A percentile compares a stretch with the other conserved stretches of the same genome.
phyloP scores from a whole-genome alignment of 2,888 invertebrate species.

The Catocala fraxini region DNA sequence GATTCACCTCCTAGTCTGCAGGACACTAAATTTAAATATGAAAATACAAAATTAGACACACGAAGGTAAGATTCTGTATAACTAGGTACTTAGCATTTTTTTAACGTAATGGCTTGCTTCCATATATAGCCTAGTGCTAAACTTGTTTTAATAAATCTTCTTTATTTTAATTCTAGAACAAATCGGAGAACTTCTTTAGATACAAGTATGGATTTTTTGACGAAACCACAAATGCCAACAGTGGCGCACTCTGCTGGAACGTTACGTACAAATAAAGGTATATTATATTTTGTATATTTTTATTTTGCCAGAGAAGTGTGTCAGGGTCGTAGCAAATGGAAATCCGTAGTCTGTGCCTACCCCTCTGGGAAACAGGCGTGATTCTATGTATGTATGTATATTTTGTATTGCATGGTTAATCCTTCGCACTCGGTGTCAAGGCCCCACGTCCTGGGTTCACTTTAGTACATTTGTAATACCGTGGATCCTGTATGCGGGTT shows the following conservation, averaged over 20 bases:
- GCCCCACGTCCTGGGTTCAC: too few species aligned
- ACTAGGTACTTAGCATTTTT: background rate
- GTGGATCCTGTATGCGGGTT: too few species aligned
- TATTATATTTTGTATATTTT: too few species aligned
- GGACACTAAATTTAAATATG: conserved; percentile 53
- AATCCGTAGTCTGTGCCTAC: too few species aligned
- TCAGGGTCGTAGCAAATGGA: too few species aligned
- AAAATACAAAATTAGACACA: conserved; percentile 60
- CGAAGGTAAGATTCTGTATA: conserved; percentile 56
- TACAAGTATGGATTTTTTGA: conserved; percentile 66
- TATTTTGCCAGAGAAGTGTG: too few species aligned
- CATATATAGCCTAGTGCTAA: too few species aligned
- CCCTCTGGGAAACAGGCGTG: too few species aligned
- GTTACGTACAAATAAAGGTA: conserved; percentile 70
- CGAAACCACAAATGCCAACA: conserved; percentile 65
- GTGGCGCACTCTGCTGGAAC: conserved; percentile 81
- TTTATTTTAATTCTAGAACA: conserved; percentile 57
- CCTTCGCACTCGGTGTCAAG: too few species aligned
- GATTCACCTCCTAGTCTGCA: conserved; percentile 59
- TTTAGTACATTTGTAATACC: too few species aligned
- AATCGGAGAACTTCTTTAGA: conserved; percentile 77
- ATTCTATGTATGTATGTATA: too few species aligned
- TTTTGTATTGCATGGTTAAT: background rate
- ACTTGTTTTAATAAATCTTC: too few species aligned
- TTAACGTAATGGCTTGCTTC: background rate